Evolutionary conservation across 2,113 vertebrate species (phyloP), one percentile per base, ranked within the genome.

Genomic region (Bos javanicus): DNA sequence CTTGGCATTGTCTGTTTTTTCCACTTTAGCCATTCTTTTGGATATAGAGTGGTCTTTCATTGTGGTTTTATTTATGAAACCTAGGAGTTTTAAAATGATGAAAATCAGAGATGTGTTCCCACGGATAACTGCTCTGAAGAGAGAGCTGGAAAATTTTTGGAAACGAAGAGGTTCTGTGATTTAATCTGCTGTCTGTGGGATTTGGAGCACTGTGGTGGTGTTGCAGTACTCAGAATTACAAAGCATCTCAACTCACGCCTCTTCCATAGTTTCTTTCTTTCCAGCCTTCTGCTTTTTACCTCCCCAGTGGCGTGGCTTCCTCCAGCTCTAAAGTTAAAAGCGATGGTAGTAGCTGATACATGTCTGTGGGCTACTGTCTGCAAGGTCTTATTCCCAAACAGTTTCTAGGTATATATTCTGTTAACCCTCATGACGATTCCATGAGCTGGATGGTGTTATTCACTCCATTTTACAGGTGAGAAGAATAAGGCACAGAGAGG

Each of bases 1-100:
- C 86, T 87, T 94, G 85, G 48, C 48, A 48, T 80, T 86, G 26
- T 46, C 46, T 87, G 28, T 39, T 57, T 93, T 64, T 39, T 71
- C 28, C 59, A 92, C 39, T 19, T 62, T 13, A 81, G 80, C 39
- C 33, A 11, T 90, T 92, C 62, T 95, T 25, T 33, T 78, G 64
- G 56, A 26, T 30, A 71, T 46, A 2, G 2, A 36, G 11, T 82
- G 26, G 54, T 54, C 91, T 88, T 78, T 64, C 43, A 36, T 25
- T 71, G 87, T 56, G 50, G 43, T 81, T 93, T 92, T 81, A 87
- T 86, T 81, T 96, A 90, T 46, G n/a, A 91, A 95, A 93, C 26
- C 28, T 60, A 71, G 39, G 39, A 60, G 30, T 33, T 94, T 87
- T 57, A 30, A 17, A 95, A 85, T 87, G 43, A 74, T 46, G 84